Base-by-base conservation (phyloP, 2,797 vertebrate genomes). In the Lemur catta region DNA sequence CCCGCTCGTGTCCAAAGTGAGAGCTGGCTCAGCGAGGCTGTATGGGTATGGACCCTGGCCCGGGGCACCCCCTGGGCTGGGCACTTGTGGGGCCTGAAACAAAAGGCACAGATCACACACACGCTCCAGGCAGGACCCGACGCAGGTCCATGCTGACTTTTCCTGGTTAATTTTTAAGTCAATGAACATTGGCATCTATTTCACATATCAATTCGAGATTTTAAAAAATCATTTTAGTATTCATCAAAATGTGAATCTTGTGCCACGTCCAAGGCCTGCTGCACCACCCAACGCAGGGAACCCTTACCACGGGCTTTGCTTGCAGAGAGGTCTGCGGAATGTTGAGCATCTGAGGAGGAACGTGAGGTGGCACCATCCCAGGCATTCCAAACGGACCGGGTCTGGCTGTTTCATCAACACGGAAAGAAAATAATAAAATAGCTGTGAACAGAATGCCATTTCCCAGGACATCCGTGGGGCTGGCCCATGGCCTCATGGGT, bases 291-390 rank as follows among this genome's bases (percentile, higher is more conserved):
- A 33, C 24, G 20, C 28, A 38, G 26, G 14, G 59, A 76, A 89
- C 35, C 28, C 99, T 99, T 98, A 99, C 99, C 99, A 97, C 97
- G 93, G 99, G 98, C 97, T 99, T 99, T 98, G 98, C 98, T 98
- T 99, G 99, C 98, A 98, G 98, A 95, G 98, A 98, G 97, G 98
- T 98, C 98, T 99, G 99, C 98, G 99, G 99, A 99, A 99, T 99
- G 99, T 99, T 99, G 98, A 99, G 98, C 98, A 98, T 98, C 98
- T 99, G 99, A 90, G 98, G 98, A 98, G 99, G 98, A 96, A 98
- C 98, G 97, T 98, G 99, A 22, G 98, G 99, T 98, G 99, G 99
- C 98, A 99, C 98, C 93, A 99, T 98, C 98, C 99, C 98, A 97
- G 99, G 98, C 98, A 99, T 98, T 98, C 99, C 99, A 96, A 98